phyloP scores from a whole-genome alignment of 2,888 invertebrate species.

The Watsonalla binaria region DNA sequence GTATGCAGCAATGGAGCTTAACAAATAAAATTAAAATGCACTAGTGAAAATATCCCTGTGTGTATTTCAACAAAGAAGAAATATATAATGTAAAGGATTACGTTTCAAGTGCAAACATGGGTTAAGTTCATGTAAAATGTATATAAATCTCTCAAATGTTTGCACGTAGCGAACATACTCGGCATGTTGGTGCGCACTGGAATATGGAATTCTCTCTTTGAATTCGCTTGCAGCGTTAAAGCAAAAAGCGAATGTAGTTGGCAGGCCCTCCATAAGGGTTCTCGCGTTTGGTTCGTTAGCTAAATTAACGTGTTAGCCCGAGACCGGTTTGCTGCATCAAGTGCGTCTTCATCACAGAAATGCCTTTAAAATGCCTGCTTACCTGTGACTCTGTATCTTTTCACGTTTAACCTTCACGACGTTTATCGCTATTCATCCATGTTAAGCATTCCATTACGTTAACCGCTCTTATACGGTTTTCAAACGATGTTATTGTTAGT shows the following conservation, averaged over 20 bases:
- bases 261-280: constrained; percentile 41
- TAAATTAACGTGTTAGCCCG: constrained; percentile 63
- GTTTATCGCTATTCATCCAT: constrained; percentile 5
- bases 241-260: constrained; percentile 50
- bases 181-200: constrained; percentile 7
- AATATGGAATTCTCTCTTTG: constrained; percentile 27
- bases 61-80: neutral
- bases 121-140: neutral
- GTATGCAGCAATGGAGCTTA: too few species aligned
- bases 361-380: constrained; percentile 27
- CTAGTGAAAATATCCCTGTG: too few species aligned
- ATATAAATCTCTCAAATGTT: neutral
- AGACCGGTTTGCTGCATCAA: constrained; percentile 32
- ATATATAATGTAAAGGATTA: neutral
- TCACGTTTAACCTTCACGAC: constrained; percentile 12
- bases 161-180: constrained; percentile 2
- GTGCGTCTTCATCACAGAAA: constrained; percentile 34
- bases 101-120: neutral
- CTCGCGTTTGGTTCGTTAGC: constrained; percentile 64
- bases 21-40: too few species aligned
- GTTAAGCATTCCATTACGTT: neutral
- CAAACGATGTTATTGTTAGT: too few species aligned
- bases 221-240: constrained; percentile 36
- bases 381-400: constrained; percentile 13
- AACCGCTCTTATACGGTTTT: too few species aligned